Evolutionary conservation across 2,797 vertebrate genomes (phyloP).

Genomic region (Parauchenoglanis ngamensis): DNA sequence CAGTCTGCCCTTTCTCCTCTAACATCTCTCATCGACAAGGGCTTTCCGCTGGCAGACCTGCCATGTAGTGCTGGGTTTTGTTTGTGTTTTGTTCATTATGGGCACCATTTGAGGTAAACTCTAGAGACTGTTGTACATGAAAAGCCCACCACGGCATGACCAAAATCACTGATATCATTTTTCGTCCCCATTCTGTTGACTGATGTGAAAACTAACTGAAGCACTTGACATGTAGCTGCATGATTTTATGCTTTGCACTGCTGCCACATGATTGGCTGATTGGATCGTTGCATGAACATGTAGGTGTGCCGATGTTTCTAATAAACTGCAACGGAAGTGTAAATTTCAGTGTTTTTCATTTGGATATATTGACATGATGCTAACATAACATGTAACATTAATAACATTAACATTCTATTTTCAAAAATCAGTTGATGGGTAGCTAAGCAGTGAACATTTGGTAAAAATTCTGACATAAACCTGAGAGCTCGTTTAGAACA

Average conservation of each 20-base stretch:
- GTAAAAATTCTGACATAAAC: no score
- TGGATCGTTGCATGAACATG: neutral
- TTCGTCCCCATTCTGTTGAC: neutral
- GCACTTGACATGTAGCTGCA: neutral
- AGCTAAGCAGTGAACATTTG: neutral
- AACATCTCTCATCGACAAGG: neutral
- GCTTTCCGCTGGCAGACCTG: neutral
- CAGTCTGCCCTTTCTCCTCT: neutral
- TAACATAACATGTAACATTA: neutral
- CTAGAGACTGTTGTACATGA: neutral
- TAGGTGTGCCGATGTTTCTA: neutral
- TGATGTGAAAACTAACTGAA: neutral
- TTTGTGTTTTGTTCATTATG: neutral
- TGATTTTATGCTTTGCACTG: neutral
- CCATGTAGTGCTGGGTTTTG: neutral
- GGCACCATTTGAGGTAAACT: neutral
- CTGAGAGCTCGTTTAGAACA: neutral
- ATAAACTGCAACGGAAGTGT: neutral
- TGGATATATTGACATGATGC: neutral
- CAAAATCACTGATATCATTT: neutral
- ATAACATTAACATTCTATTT: neutral
- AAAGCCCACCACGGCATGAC: neutral
- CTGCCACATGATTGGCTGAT: neutral
- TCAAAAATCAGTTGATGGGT: neutral
- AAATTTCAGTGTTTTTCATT: neutral